These are phyloP conservation scores for Megalopta genalis DNA, from an alignment of 1,140 invertebrate genomes.

Conservation along the genomic window DNA sequence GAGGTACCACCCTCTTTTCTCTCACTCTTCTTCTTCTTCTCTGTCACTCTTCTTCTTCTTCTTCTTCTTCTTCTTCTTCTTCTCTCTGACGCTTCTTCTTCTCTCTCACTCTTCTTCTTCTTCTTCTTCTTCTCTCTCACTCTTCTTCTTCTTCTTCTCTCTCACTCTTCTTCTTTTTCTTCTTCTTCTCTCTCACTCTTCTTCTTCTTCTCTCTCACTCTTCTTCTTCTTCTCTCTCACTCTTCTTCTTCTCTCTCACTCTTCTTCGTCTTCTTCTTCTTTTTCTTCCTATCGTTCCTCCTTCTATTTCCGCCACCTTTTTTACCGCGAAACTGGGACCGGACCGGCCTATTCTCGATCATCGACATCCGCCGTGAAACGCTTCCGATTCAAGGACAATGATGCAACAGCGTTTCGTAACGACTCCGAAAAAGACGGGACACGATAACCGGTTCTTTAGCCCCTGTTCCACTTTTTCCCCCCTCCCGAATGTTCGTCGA, in stretches of 20 bases:
- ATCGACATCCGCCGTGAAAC: neutral
- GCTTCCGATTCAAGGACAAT: conserved; percentile 17
- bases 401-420: conserved; percentile 37
- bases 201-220: no score
- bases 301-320: neutral
- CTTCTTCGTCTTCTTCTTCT: no score
- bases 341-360: neutral
- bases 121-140: no score
- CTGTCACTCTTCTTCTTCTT: no score
- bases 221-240: no score
- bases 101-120: no score
- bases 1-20: conserved; percentile 80
- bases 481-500: neutral
- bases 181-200: no score
- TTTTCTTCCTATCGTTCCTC: neutral
- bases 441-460: conserved; percentile 16
- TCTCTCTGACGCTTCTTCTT: no score
- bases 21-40: neutral
- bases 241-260: no score
- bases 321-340: neutral
- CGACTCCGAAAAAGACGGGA: neutral
- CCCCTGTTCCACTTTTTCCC: neutral
- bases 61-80: no score
- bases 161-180: no score
- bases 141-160: no score